Conservation (phyloP, 2,888 invertebrate species). For the Megastigmus dorsalis region DNA sequence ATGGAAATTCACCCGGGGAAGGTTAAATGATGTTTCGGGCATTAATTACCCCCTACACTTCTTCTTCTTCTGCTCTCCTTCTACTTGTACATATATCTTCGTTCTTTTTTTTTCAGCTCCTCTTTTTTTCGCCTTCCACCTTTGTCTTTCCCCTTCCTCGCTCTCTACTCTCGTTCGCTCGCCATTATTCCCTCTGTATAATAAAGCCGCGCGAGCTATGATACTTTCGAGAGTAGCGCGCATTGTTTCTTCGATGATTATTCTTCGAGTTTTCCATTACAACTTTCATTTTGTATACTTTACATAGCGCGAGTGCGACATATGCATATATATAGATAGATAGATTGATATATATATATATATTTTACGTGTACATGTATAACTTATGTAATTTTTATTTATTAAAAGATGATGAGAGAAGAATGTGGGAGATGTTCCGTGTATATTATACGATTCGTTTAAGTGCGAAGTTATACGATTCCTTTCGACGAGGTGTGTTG, state of each 20-base stretch:
- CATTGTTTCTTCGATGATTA: neutral
- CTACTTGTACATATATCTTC: conserved; percentile 30
- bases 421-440: neutral
- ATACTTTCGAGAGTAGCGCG: neutral
- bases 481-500: no score
- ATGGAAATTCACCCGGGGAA: conserved; percentile 22
- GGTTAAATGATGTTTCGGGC: conserved; percentile 43
- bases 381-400: conserved; percentile 25
- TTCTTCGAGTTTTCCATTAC: neutral
- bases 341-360: neutral
- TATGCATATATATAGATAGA: neutral
- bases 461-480: neutral
- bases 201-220: no score
- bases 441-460: neutral
- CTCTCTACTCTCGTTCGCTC: neutral
- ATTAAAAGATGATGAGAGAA: neutral
- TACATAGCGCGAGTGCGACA: neutral
- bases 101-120: neutral
- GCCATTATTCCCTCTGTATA: neutral
- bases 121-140: neutral
- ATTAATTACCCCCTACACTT: conserved; percentile 33
- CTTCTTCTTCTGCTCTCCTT: neutral
- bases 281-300: neutral
- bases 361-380: neutral
- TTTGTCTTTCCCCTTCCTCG: neutral